These are phyloP conservation scores for Aurelia sp. DNA, from an alignment of 30 jellyfish, hydroid and myxozoan genomes.

Conservation along the genomic window DNA sequence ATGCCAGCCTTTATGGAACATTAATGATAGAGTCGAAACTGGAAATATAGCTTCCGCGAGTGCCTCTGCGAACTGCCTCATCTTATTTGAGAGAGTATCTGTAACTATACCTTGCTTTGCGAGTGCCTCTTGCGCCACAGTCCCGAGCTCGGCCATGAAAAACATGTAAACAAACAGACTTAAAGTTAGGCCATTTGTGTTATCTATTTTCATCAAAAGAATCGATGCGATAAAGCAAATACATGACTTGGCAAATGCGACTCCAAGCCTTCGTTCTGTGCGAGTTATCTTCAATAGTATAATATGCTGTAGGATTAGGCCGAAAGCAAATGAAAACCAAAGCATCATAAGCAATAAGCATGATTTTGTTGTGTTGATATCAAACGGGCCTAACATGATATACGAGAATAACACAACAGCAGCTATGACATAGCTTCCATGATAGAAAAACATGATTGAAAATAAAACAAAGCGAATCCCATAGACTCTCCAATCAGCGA, in stretches of 20 bases:
- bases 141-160: slow-evolving; percentile 43
- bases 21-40: slow-evolving; percentile 27
- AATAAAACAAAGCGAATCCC: slow-evolving; percentile 31
- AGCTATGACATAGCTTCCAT: slow-evolving; percentile 42
- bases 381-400: slow-evolving; percentile 55
- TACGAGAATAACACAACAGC: slow-evolving; percentile 39
- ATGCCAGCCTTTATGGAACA: slow-evolving; percentile 68
- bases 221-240: slow-evolving; percentile 54
- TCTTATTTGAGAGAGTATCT: slow-evolving; percentile 5
- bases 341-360: slow-evolving; percentile 39
- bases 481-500: slow-evolving; percentile 18
- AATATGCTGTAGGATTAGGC: slow-evolving; percentile 41
- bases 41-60: slow-evolving; percentile 58
- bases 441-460: slow-evolving; percentile 43
- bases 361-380: slow-evolving; percentile 27
- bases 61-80: slow-evolving; percentile 42
- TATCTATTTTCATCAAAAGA: slow-evolving; percentile 47
- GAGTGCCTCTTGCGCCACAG: slow-evolving; percentile 38
- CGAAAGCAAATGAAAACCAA: slow-evolving; percentile 67
- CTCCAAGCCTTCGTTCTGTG: slow-evolving; percentile 48
- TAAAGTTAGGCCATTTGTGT: slow-evolving; percentile 38
- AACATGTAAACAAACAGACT: slow-evolving; percentile 53
- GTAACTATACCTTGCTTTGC: slow-evolving; percentile 20
- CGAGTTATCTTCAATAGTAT: slow-evolving; percentile 12
- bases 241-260: slow-evolving; percentile 39